Evolutionary conservation across 1,140 invertebrate genomes (phyloP), one percentile per base, ranked within the genome.

Genomic region (Pachyrhynchus sulphureomaculatus): DNA sequence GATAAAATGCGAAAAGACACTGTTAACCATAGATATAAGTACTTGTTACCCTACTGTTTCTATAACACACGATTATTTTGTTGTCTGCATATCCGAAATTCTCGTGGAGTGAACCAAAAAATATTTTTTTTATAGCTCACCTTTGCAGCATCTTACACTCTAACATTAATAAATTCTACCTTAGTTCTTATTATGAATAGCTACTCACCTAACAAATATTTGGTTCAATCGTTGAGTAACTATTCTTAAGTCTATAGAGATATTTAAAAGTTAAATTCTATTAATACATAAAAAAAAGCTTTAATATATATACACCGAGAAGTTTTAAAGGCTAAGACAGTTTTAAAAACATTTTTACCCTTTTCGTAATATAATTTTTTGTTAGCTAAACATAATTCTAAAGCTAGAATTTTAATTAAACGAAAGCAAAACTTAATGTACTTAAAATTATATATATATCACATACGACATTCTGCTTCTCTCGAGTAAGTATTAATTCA

Each of bases 401-500:
- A 29, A 29, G 26, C 26, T 29, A 13, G 12, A 13, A 39, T 44
- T 20, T 8, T 42, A 15, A 18, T 23, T 23, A 18, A n/a, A n/a
- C n/a, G n/a, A n/a, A 8, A 20, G 15, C 41, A 15, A 44, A 44
- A 20, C 15, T 39, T 39, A 39, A 39, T 39, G 9, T 44, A 23
- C 41, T 18, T 44, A 44, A 44, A 44, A 44, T 10, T 17, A n/a
- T n/a, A n/a, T 20, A 18, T 42, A 42, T 44, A 44, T 44, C 41
- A 44, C 41, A 44, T 44, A 21, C 41, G 20, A 18, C 20, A 20
- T 23, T 15, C 41, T 39, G 5, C 12, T 39, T 4, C 41, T 20
- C 20, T 44, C 17, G 20, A 2, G 18, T 44, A 44, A 44, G 21
- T 44, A 20, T 21, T 1, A 21, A n/a, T 39, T 39, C 18, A 23